phyloP scores from a whole-genome alignment of 2,888 invertebrate genomes.

The Pseudococcus viburni region DNA sequence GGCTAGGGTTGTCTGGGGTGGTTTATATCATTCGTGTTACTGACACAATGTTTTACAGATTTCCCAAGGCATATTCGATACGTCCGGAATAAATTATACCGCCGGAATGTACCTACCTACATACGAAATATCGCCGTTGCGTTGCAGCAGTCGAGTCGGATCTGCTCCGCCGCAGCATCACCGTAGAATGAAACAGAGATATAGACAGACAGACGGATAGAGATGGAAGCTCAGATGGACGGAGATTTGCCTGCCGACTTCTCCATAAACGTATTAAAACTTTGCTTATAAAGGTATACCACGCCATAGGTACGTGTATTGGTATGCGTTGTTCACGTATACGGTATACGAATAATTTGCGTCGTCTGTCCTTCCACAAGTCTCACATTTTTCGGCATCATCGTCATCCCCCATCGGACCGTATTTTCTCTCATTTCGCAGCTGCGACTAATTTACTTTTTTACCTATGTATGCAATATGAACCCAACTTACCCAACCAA shows the following conservation, averaged over 20 bases:
- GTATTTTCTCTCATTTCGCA: background rate
- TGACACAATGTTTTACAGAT: slow-evolving; percentile 64
- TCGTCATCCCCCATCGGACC: background rate
- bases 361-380: background rate
- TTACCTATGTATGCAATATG: background rate
- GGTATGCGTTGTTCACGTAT: too few relatives aligned
- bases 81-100: slow-evolving; percentile 63
- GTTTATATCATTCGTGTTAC: slow-evolving; percentile 65
- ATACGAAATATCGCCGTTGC: slow-evolving; percentile 1
- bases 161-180: background rate
- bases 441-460: slow-evolving; percentile 3
- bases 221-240: background rate
- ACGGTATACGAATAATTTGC: background rate
- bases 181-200: background rate
- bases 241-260: background rate
- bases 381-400: background rate
- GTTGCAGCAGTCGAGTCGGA: background rate
- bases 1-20: slow-evolving; percentile 64
- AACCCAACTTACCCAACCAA: too few relatives aligned
- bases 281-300: background rate
- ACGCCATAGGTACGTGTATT: background rate
- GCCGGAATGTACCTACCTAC: slow-evolving; percentile 13
- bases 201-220: background rate
- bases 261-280: slow-evolving; percentile 25
- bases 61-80: slow-evolving; percentile 65